Percentiles rank a stretch among this genome's conserved stretches.
Evolutionary conservation across 2,888 invertebrate genomes (phyloP).

Genomic region (Linnaemya vulpina): DNA sequence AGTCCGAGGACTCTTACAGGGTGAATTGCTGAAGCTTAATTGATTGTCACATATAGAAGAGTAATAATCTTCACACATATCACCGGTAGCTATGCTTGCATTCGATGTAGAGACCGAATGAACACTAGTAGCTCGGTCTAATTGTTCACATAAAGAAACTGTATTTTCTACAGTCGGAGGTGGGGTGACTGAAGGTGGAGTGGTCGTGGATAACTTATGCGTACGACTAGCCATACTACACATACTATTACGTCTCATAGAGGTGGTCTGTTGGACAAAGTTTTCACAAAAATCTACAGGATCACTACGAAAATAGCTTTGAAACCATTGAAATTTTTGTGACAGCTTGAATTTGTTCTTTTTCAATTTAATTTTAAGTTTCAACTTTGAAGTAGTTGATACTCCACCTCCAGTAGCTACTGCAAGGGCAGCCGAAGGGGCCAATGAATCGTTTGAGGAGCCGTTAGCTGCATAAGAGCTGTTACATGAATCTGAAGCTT

Average conservation of each 20-base stretch:
- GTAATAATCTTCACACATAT: conserved; percentile 77
- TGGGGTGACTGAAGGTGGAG: conserved; percentile 64
- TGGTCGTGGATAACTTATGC: conserved; percentile 71
- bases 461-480: neutral
- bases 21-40: conserved; percentile 79
- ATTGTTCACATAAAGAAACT: conserved; percentile 53
- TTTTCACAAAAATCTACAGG: conserved; percentile 78
- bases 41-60: conserved; percentile 80
- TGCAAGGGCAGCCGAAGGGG: conserved; percentile 19
- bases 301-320: conserved; percentile 78
- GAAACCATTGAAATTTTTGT: conserved; percentile 76
- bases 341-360: conserved; percentile 74
- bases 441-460: conserved; percentile 12
- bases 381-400: conserved; percentile 71
- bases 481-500: conserved; percentile 31
- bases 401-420: conserved; percentile 59
- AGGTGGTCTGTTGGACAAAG: conserved; percentile 76
- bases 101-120: conserved; percentile 70
- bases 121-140: conserved; percentile 47
- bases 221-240: conserved; percentile 74
- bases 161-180: conserved; percentile 32
- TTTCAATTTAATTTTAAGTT: conserved; percentile 75
- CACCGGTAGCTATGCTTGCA: conserved; percentile 71
- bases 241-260: conserved; percentile 76
- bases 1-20: conserved; percentile 78